These are phyloP conservation scores for Chloropsis hardwickii DNA, from an alignment of 2,113 vertebrate genomes.

Conservation along the genomic window DNA sequence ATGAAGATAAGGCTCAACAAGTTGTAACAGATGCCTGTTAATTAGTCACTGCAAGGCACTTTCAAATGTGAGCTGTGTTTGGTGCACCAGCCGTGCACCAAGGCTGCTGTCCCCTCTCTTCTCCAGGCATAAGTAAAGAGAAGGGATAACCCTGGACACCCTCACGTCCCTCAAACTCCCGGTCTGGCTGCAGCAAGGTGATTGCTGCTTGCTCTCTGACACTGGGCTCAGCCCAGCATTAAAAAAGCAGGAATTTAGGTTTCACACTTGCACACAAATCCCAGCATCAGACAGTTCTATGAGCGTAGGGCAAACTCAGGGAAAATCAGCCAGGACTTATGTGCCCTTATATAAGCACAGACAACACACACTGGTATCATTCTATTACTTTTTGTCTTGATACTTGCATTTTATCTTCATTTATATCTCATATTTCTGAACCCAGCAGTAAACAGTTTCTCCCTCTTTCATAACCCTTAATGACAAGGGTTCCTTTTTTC, in stretches of 20 bases:
- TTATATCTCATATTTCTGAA: slow-evolving; percentile 39
- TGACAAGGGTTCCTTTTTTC: slow-evolving; percentile 21
- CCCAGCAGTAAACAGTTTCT: slow-evolving; percentile 39
- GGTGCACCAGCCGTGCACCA: background rate
- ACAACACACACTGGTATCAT: background rate
- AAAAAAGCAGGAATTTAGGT: background rate
- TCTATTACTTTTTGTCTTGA: slow-evolving; percentile 22
- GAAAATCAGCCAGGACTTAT: background rate
- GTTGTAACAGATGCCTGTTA: slow-evolving; percentile 65
- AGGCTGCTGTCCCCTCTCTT: slow-evolving; percentile 5
- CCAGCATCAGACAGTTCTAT: background rate
- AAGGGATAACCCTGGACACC: background rate
- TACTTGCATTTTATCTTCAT: slow-evolving; percentile 30
- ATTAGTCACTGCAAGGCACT: slow-evolving; percentile 52
- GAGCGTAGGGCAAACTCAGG: background rate
- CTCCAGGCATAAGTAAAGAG: background rate
- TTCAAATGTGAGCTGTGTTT: background rate
- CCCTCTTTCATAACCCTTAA: slow-evolving; percentile 46
- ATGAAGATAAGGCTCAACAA: slow-evolving; percentile 68
- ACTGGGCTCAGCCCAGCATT: background rate
- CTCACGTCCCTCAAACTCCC: background rate
- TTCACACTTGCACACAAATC: background rate
- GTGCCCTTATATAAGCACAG: background rate
- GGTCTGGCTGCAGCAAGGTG: background rate
- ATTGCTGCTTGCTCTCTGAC: background rate